Conservation (phyloP, 2,888 invertebrate species). For the Drosophila neotestacea region DNA sequence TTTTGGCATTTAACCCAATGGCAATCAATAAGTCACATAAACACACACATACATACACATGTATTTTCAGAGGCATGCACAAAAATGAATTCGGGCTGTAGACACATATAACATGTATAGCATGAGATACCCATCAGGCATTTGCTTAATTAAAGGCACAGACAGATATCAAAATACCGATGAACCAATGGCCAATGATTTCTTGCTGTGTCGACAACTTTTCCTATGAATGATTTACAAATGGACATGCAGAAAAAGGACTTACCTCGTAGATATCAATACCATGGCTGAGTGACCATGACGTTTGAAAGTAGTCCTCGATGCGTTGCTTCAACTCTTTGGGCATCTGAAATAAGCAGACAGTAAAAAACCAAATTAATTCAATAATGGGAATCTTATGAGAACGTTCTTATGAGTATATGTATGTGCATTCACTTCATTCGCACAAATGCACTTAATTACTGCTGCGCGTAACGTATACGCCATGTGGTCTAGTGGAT, state of each 20-base stretch:
- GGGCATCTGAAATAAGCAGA: constrained; percentile 88
- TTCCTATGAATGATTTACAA: constrained; percentile 46
- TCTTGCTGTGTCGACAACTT: constrained; percentile 62
- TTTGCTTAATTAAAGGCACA: constrained; percentile 78
- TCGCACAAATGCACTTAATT: constrained; percentile 76
- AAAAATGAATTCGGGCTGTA: background rate
- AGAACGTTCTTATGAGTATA: background rate
- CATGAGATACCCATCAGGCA: constrained; percentile 51
- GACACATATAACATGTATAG: background rate
- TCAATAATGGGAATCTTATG: background rate
- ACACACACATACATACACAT: constrained; percentile 11
- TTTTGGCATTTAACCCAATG: constrained; percentile 61
- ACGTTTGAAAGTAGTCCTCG: constrained; percentile 99
- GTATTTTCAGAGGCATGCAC: too few relatives aligned
- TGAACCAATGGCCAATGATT: constrained; percentile 39
- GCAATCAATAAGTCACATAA: constrained; percentile 76
- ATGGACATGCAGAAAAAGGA: constrained; percentile 11
- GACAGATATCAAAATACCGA: constrained; percentile 53
- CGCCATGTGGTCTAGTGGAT: constrained; percentile 28
- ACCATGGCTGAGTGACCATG: constrained; percentile 98
- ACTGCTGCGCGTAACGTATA: constrained; percentile 46
- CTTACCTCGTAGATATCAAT: constrained; percentile 97
- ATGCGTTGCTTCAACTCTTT: constrained; percentile 97
- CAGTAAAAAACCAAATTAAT: constrained; percentile 1
- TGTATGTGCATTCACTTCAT: constrained; percentile 29